Evolutionary conservation across 2,113 vertebrate species (phyloP).

Genomic region (Nettapus auritus): DNA sequence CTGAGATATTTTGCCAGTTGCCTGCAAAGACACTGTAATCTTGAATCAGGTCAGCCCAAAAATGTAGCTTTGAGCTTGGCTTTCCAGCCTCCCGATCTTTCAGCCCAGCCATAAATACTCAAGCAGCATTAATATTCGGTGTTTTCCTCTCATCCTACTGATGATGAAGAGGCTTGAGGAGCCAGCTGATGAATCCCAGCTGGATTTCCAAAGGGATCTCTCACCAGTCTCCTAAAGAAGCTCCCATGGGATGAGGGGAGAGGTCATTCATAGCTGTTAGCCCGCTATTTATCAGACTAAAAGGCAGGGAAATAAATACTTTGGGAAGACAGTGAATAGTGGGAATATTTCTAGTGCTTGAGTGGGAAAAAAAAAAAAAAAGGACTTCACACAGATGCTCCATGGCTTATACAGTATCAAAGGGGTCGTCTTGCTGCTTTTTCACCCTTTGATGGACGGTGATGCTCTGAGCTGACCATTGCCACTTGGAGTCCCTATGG

Average conservation of each 20-base stretch:
- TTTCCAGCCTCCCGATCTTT: background rate
- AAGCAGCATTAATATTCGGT: background rate
- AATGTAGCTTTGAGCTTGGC: fast-evolving
- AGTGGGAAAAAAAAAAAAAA: background rate
- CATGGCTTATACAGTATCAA: fast-evolving
- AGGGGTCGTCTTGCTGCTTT: background rate
- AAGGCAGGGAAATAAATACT: background rate
- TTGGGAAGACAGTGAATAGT: background rate
- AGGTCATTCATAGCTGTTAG: background rate
- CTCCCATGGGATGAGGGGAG: background rate
- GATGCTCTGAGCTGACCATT: background rate
- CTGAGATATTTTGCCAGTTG: background rate
- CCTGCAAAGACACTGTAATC: background rate
- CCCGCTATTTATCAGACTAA: fast-evolving
- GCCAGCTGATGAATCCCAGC: background rate
- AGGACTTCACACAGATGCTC: background rate
- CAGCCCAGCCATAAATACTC: background rate
- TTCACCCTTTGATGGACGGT: background rate
- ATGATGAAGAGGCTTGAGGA: fast-evolving
- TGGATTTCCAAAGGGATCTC: background rate
- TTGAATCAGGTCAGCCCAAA: background rate
- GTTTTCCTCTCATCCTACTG: background rate
- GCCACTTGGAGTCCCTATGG: fast-evolving
- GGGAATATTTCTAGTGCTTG: background rate
- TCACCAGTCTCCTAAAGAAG: background rate